Percentiles rank a stretch among this genome's conserved stretches.
Evolutionary conservation across 2,888 invertebrate genomes (phyloP).

Genomic region (Psylliodes chrysocephalus): DNA sequence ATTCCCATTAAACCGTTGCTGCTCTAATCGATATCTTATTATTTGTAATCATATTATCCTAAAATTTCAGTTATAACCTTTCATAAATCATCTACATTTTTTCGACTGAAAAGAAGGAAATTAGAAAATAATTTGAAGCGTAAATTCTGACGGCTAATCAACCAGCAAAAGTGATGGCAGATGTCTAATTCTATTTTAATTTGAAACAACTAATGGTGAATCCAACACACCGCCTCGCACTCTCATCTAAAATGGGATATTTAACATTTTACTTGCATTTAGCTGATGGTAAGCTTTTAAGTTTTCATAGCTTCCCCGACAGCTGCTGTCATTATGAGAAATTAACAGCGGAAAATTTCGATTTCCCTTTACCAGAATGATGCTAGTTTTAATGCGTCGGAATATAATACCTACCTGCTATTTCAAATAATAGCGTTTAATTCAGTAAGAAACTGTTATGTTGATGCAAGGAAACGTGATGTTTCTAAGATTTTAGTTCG

Average conservation of each 20-base stretch:
- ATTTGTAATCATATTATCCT: too few species aligned
- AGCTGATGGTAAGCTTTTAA: constrained; percentile 27
- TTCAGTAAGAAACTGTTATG: constrained; percentile 16
- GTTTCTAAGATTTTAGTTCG: constrained; percentile 5
- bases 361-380: constrained; percentile 10
- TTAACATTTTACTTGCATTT: constrained; percentile 24
- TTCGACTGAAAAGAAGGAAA: not conserved
- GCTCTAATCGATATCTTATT: too few species aligned
- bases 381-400: constrained; percentile 23
- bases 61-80: too few species aligned
- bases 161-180: constrained; percentile 1
- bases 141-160: not conserved
- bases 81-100: too few species aligned
- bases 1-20: too few species aligned
- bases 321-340: constrained; percentile 36
- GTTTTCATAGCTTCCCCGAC: constrained; percentile 24
- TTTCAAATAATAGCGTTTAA: constrained; percentile 7
- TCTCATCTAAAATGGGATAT: constrained; percentile 13
- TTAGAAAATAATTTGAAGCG: not conserved
- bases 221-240: not conserved
- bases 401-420: constrained; percentile 27
- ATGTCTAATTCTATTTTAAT: constrained; percentile 26
- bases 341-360: constrained; percentile 32
- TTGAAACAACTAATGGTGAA: constrained; percentile 17
- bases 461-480: constrained; percentile 19